phyloP scores from a whole-genome alignment of 2,797 vertebrate species.

The Petrocephalus sullivani region DNA sequence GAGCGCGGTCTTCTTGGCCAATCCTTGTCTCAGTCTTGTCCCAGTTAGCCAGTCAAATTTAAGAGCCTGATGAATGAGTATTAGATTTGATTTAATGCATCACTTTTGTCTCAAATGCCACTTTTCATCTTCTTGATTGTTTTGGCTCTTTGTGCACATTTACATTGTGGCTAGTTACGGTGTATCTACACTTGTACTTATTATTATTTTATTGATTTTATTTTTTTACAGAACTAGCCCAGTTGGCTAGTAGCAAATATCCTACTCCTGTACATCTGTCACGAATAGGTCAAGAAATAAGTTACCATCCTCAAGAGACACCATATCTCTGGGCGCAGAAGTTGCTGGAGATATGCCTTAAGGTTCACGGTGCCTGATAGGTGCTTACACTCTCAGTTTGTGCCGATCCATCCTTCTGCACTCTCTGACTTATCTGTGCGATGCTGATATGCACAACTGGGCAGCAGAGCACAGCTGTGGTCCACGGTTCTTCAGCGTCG shows the following conservation, averaged over 20 bases:
- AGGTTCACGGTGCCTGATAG: conserved; percentile 14
- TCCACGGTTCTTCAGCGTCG: not conserved
- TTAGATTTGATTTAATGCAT: not conserved
- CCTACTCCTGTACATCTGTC: not conserved
- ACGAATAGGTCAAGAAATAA: not conserved
- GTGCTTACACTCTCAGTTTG: not conserved
- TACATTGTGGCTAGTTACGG: too few relatives aligned
- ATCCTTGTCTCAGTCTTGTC: not conserved
- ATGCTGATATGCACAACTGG: not conserved
- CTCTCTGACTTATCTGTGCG: not conserved
- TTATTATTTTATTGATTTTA: too few relatives aligned
- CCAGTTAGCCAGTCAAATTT: not conserved
- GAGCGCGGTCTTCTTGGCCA: not conserved
- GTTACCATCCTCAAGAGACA: conserved; percentile 23
- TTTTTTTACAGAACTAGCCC: not conserved
- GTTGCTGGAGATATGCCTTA: conserved; percentile 23
- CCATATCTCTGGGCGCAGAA: not conserved
- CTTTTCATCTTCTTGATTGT: not conserved
- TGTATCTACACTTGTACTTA: too few relatives aligned
- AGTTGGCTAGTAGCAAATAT: not conserved
- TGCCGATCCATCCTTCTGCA: not conserved
- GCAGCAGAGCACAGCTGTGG: not conserved
- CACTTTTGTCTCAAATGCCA: not conserved
- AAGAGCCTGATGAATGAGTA: not conserved
- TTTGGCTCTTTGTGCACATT: not conserved